Percentiles rank a stretch among this genome's conserved stretches.
phyloP scores from a whole-genome alignment of 2,888 invertebrate species.

The Rosalia funebris region DNA sequence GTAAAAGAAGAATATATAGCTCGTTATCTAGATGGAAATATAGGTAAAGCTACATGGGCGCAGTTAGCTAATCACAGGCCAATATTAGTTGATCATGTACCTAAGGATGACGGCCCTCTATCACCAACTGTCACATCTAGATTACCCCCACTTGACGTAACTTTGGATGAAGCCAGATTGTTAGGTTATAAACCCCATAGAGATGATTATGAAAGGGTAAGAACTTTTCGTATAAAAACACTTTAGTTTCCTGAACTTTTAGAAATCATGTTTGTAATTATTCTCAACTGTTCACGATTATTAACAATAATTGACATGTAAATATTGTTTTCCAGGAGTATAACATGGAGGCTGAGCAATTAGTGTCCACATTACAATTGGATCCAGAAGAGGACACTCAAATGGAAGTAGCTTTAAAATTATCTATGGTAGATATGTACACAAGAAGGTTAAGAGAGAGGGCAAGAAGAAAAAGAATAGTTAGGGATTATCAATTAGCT shows the following conservation, averaged over 20 bases:
- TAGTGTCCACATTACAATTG: conserved; percentile 85
- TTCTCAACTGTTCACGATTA: too few relatives aligned
- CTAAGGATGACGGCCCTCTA: conserved; percentile 78
- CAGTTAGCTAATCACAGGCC: conserved; percentile 77
- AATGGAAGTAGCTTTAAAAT: conserved; percentile 86
- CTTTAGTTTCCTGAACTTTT: background rate
- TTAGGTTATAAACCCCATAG: conserved; percentile 94
- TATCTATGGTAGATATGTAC: conserved; percentile 94
- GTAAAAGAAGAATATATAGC: conserved; percentile 91
- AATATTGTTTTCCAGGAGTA: conserved; percentile 74
- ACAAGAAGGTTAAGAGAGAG: conserved; percentile 84
- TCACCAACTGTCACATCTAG: conserved; percentile 76
- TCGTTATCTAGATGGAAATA: conserved; percentile 88
- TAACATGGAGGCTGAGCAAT: conserved; percentile 87
- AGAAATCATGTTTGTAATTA: background rate
- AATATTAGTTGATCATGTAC: conserved; percentile 77
- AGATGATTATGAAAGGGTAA: conserved; percentile 94
- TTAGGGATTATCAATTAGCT: conserved; percentile 90
- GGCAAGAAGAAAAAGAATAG: conserved; percentile 87
- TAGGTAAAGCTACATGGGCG: conserved; percentile 88
- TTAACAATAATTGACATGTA: background rate
- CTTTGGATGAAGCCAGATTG: conserved; percentile 85
- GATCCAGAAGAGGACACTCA: conserved; percentile 88
- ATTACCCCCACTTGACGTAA: conserved; percentile 83
- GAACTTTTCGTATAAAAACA: conserved; percentile 21